phyloP scores from a whole-genome alignment of 2,113 vertebrate genomes.

The Crotophaga sulcirostris region DNA sequence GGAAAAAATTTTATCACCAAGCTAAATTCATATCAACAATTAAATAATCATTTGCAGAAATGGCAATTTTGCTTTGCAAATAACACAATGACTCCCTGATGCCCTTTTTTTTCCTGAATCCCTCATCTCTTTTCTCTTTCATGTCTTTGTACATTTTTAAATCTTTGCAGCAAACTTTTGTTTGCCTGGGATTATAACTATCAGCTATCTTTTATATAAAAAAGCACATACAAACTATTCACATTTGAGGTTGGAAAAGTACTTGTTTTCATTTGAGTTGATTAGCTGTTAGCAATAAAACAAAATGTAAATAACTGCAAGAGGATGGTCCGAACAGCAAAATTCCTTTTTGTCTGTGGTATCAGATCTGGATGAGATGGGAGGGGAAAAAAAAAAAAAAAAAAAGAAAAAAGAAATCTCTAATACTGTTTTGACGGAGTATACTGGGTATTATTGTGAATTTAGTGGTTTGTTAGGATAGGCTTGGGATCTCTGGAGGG shows the following conservation, averaged over 20 bases:
- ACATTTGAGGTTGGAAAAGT: neutral
- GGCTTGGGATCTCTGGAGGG: neutral
- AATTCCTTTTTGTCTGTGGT: neutral
- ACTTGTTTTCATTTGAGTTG: conserved; percentile 41
- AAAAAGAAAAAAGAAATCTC: neutral
- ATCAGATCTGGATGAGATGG: conserved; percentile 18
- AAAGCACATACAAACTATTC: neutral
- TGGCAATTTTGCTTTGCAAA: conserved; percentile 19
- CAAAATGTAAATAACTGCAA: conserved; percentile 26
- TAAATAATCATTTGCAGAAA: conserved; percentile 65
- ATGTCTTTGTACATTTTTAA: neutral
- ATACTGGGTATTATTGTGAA: neutral
- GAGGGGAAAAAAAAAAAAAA: too few relatives aligned
- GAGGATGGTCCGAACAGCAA: conserved; percentile 6
- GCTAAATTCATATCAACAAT: conserved; percentile 68
- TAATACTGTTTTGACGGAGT: neutral
- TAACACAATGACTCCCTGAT: conserved; percentile 46
- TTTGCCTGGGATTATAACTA: neutral
- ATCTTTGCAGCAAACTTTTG: neutral
- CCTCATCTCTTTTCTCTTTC: neutral
- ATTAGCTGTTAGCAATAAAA: conserved; percentile 56
- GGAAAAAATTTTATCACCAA: conserved; percentile 61
- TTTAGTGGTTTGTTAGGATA: conserved; percentile 28
- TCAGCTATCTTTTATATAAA: neutral
- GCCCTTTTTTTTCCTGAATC: neutral